Evolutionary conservation across 2,888 invertebrate species (phyloP).

Genomic region (Ischnura elegans): DNA sequence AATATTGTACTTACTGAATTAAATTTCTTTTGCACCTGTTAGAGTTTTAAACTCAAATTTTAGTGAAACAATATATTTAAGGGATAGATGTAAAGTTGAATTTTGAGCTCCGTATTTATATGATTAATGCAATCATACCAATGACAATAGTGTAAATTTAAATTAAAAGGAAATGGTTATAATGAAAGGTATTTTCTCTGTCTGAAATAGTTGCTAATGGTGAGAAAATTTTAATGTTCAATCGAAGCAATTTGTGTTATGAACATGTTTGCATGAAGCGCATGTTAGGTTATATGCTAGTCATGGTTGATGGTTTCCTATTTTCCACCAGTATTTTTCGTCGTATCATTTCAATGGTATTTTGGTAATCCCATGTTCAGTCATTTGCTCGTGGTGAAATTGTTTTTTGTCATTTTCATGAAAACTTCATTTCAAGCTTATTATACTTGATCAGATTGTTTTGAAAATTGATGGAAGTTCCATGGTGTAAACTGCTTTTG

Average conservation of each 20-base stretch:
- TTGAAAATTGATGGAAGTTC: background rate
- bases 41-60: background rate
- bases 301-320: constrained; percentile 9
- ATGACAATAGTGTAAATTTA: background rate
- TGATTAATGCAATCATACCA: background rate
- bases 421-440: background rate
- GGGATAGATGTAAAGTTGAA: background rate
- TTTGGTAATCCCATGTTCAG: background rate
- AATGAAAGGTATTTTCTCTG: background rate
- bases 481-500: background rate
- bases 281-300: constrained; percentile 1
- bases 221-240: background rate
- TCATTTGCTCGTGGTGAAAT: background rate
- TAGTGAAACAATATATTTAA: background rate
- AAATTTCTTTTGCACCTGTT: background rate
- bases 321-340: constrained; percentile 19
- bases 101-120: background rate
- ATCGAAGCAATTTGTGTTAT: background rate
- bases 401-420: no score
- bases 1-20: background rate
- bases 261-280: background rate
- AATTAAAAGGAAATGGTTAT: background rate
- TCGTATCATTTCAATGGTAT: background rate
- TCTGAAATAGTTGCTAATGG: background rate
- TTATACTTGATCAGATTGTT: background rate